Base-by-base conservation (phyloP, 1,140 invertebrate species). In the Frieseomelitta varia region DNA sequence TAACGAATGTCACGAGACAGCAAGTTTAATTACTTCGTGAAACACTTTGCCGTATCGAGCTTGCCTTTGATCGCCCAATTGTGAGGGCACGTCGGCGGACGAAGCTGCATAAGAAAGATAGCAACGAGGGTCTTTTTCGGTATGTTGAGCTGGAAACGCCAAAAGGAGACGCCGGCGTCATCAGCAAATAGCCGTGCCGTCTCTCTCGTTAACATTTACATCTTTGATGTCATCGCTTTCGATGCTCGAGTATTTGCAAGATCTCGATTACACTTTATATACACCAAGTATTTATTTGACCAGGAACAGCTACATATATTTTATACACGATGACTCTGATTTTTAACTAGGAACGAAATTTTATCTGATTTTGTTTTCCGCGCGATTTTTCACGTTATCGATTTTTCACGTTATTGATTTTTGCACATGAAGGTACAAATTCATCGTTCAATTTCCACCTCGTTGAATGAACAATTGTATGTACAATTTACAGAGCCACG, bases 201-300 rank as follows among this genome's bases (percentile, higher is more conserved):
- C 8, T 58, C 75, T 72, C 75, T 79, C 81, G 75, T 84, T 84
- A 71, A 71, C 56, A 55, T 63, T 53, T 27, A 55, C 63, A 12
- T 24, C 34, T 2, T n/a, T 17, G 17, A 15, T 11, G 11, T 21
- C 61, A 15, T 34, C 21, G 55, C 1, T 39, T 12, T 34, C 34
- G 17, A 34, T 47, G n/a, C 14, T 51, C 17, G 34, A 53, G 51
- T 83, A 78, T 77, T 82, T 78, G 74, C 63, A 39, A 63, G 47
- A 84, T 72, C 65, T 84, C 75, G 73, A 82, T 82, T 77, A 21
- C 72, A 47, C 63, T 75, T 19, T n/a, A 24, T 12, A n/a, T n/a
- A 53, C 47, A 24, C n/a, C n/a, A n/a, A n/a, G 2, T 72, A 47
- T 79, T 79, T 79, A 47, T 55, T 79, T 53, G n/a, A 0, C 61